phyloP scores from a whole-genome alignment of 2,888 invertebrate genomes.

The Deilephila porcellus region DNA sequence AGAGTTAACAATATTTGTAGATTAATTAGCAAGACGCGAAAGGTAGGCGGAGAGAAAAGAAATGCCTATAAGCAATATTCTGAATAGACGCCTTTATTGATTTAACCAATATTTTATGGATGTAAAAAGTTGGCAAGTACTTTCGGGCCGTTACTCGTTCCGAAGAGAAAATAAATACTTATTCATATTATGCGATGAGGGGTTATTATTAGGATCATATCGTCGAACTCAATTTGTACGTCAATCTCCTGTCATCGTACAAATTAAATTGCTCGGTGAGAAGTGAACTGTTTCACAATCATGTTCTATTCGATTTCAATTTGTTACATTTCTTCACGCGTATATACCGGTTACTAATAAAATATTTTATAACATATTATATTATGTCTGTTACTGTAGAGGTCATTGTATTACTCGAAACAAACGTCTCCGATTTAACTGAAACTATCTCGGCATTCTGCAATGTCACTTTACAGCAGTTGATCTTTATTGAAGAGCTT shows the following conservation, averaged over 20 bases:
- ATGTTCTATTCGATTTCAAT: conserved; percentile 9
- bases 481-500: conserved; percentile 36
- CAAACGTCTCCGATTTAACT: neutral
- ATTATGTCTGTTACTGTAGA: neutral
- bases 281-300: conserved; percentile 13
- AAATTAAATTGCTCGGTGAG: conserved; percentile 18
- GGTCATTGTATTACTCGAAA: neutral
- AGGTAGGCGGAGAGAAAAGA: neutral
- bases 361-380: neutral
- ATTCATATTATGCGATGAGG: neutral
- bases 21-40: neutral
- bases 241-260: conserved; percentile 21
- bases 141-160: neutral
- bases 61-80: neutral
- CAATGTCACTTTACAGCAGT: conserved; percentile 32
- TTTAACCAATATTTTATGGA: neutral
- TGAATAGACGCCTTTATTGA: neutral
- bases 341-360: neutral
- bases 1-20: neutral
- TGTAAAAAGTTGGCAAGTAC: neutral
- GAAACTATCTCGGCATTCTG: neutral
- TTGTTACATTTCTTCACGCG: neutral
- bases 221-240: conserved; percentile 13
- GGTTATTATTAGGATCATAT: conserved; percentile 20
- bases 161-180: conserved; percentile 4